These are phyloP conservation scores for Masticophis lateralis DNA, from an alignment of 2,797 vertebrate genomes.

Conservation along the genomic window DNA sequence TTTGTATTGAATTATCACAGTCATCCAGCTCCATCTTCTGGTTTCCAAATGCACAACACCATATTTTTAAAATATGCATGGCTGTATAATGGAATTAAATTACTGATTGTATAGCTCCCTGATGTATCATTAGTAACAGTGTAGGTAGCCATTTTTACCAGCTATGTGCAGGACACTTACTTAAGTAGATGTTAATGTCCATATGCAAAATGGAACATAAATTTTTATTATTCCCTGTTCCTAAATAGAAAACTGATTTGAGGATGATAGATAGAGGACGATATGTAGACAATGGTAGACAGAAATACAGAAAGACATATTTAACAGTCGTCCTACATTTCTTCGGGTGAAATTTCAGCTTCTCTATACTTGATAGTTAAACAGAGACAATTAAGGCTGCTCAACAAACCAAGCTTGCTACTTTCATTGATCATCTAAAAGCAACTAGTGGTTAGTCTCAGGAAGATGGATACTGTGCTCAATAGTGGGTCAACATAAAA, in stretches of 20 bases:
- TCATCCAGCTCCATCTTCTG: slow-evolving; percentile 55
- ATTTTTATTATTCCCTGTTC: not conserved
- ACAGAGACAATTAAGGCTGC: not conserved
- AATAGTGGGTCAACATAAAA: not conserved
- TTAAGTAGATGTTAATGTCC: not conserved
- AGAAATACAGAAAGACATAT: not conserved
- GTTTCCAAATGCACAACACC: not conserved
- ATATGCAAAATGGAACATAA: not conserved
- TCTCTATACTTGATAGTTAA: not conserved
- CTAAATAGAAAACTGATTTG: not conserved
- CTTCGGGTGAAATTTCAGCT: not conserved
- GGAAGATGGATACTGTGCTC: not conserved
- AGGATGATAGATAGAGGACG: not conserved
- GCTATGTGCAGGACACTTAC: not conserved
- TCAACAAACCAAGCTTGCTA: not conserved
- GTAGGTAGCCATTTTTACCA: not conserved
- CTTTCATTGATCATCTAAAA: not conserved
- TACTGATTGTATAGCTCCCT: not conserved
- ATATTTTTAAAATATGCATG: not conserved
- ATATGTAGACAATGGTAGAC: not conserved
- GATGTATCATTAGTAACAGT: not conserved
- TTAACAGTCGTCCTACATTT: not conserved
- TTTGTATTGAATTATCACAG: slow-evolving; percentile 2
- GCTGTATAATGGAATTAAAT: not conserved
- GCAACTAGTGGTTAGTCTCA: not conserved